Conservation (phyloP, 2,113 vertebrate genomes). For the Rousettus leschenaultii region DNA sequence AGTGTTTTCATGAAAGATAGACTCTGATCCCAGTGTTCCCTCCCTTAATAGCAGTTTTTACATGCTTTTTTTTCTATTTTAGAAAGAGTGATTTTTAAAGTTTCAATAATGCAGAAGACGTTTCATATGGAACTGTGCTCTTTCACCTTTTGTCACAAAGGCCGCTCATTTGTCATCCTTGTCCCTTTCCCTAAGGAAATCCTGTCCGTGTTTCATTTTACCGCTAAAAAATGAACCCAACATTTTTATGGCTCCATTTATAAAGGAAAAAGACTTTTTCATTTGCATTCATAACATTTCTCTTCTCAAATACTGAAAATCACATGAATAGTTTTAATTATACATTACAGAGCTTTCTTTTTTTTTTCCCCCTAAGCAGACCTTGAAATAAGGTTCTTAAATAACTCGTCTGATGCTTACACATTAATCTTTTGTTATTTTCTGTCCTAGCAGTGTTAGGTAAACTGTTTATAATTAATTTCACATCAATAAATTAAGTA, state of each 20-base stretch:
- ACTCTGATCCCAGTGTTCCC: background rate
- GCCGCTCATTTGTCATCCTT: constrained; percentile 32
- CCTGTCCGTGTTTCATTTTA: constrained; percentile 37
- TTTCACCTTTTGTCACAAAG: constrained; percentile 45
- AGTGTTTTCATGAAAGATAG: background rate
- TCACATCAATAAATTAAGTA: constrained; percentile 68
- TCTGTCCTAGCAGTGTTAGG: constrained; percentile 46
- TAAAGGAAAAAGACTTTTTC: constrained; percentile 55
- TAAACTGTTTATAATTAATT: constrained; percentile 70
- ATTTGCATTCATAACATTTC: constrained; percentile 58
- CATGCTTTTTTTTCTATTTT: background rate
- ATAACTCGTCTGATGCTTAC: constrained; percentile 64
- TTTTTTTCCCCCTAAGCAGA: background rate
- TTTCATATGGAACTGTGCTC: background rate
- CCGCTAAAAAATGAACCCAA: constrained; percentile 21
- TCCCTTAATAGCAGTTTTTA: background rate
- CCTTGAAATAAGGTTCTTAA: constrained; percentile 47
- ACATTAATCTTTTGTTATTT: constrained; percentile 57
- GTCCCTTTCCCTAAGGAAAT: constrained; percentile 39
- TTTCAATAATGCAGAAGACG: background rate
- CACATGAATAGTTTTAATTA: constrained; percentile 67
- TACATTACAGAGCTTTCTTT: constrained; percentile 15
- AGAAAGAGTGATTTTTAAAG: constrained; percentile 42
- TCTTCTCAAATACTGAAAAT: constrained; percentile 62
- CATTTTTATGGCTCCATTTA: constrained; percentile 47